Conservation (phyloP, 2,797 vertebrate genomes). For the Acanthopagrus latus region DNA sequence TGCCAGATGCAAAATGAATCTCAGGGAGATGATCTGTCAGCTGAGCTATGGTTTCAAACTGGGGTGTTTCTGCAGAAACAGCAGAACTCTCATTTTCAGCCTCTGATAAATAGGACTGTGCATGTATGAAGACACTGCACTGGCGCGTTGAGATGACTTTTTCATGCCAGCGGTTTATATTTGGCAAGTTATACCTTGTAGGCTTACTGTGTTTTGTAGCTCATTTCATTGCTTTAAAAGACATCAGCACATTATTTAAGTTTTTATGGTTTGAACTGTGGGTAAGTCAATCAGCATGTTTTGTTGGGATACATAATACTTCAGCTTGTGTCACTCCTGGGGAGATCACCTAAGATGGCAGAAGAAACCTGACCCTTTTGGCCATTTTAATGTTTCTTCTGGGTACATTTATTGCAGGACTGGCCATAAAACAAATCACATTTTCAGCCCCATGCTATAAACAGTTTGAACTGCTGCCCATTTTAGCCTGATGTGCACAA, state of each 20-base stretch:
- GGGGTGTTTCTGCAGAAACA: conserved; percentile 28
- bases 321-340: not conserved
- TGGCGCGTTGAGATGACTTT: not conserved
- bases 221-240: not conserved
- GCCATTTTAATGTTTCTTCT: conserved; percentile 32
- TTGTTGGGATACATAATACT: conserved; percentile 7
- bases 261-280: not conserved
- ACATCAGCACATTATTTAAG: not conserved
- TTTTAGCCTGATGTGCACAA: conserved; percentile 64
- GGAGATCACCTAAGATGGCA: not conserved
- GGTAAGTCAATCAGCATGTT: conserved; percentile 1
- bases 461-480: conserved; percentile 35
- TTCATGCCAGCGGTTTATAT: not conserved
- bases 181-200: not conserved
- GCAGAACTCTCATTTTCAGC: conserved; percentile 11
- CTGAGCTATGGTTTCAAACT: conserved; percentile 42
- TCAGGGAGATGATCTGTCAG: conserved; percentile 51
- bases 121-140: conserved; percentile 18
- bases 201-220: not conserved
- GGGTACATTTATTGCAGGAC: conserved; percentile 47
- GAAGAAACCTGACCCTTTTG: conserved; percentile 36
- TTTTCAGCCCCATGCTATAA: conserved; percentile 48
- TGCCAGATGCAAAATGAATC: conserved; percentile 73
- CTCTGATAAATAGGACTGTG: conserved; percentile 20
- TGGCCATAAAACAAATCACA: conserved; percentile 57